These are phyloP conservation scores for Pseudomyrmex dendroicus DNA, from an alignment of 1,140 invertebrate species.

Conservation along the genomic window DNA sequence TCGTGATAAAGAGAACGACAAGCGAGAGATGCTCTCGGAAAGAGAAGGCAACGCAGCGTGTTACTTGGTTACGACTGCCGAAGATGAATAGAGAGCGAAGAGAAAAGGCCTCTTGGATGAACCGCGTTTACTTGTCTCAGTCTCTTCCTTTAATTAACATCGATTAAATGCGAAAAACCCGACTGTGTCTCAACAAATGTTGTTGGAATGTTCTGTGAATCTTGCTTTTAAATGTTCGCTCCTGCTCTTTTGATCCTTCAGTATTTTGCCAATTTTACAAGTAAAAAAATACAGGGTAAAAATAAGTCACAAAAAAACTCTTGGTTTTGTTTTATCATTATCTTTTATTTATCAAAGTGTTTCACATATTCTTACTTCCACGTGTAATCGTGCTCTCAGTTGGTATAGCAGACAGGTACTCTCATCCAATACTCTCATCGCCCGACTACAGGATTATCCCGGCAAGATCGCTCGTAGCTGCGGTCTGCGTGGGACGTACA, in stretches of 20 bases:
- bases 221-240: neutral
- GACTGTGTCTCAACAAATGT: neutral
- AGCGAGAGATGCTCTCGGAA: slow-evolving; percentile 23
- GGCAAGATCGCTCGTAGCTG: slow-evolving; percentile 19
- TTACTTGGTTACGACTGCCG: slow-evolving; percentile 25
- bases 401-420: too few relatives aligned
- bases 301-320: too few relatives aligned
- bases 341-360: too few relatives aligned
- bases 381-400: neutral
- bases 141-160: slow-evolving; percentile 63
- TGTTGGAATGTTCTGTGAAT: neutral
- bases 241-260: neutral
- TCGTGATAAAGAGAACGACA: slow-evolving; percentile 48
- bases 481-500: slow-evolving; percentile 46
- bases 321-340: too few relatives aligned
- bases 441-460: slow-evolving; percentile 64
- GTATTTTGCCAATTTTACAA: too few relatives aligned
- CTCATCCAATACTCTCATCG: slow-evolving; percentile 53
- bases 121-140: slow-evolving; percentile 36
- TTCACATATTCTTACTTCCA: too few relatives aligned
- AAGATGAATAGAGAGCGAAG: slow-evolving; percentile 44
- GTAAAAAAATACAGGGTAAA: too few relatives aligned
- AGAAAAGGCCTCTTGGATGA: slow-evolving; percentile 10
- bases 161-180: slow-evolving; percentile 28
- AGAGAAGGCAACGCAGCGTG: slow-evolving; percentile 9